These are phyloP conservation scores for Carassius gibelio DNA, from an alignment of 2,113 vertebrate species.

Conservation along the genomic window DNA sequence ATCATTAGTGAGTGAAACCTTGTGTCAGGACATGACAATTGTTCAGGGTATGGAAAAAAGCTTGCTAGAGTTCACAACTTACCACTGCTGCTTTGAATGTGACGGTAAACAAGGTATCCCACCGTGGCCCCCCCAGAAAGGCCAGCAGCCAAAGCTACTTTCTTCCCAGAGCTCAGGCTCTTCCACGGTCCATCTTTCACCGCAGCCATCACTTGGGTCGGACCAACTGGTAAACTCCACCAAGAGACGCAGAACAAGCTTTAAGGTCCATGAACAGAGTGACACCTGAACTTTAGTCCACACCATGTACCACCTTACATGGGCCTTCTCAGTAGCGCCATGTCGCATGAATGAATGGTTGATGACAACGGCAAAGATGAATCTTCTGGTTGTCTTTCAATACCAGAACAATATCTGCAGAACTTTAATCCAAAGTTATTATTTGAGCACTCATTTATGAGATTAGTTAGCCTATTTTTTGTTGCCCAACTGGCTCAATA, in stretches of 20 bases:
- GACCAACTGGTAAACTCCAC: slow-evolving; percentile 62
- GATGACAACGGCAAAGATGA: neutral
- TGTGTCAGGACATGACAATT: too few species aligned
- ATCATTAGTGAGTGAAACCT: too few species aligned
- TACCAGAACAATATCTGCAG: neutral
- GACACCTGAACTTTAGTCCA: too few species aligned
- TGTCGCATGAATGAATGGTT: neutral
- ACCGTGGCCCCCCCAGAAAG: slow-evolving; percentile 79
- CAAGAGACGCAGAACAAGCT: slow-evolving; percentile 53
- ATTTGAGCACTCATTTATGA: neutral
- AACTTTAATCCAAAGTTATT: neutral
- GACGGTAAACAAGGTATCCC: slow-evolving; percentile 83
- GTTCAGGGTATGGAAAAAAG: neutral
- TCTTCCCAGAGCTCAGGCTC: slow-evolving; percentile 76
- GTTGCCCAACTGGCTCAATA: neutral
- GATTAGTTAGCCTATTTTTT: neutral
- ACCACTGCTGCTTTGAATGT: slow-evolving; percentile 76
- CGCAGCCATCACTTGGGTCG: slow-evolving; percentile 65
- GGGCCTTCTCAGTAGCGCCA: neutral
- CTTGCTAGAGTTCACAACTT: slow-evolving; percentile 37
- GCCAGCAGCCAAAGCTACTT: slow-evolving; percentile 79
- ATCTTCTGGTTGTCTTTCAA: neutral
- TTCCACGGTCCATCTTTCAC: slow-evolving; percentile 68
- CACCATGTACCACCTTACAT: neutral
- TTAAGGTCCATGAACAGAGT: neutral